These are phyloP conservation scores for Scaeva pyrastri DNA, from an alignment of 2,888 invertebrate species.

Conservation along the genomic window DNA sequence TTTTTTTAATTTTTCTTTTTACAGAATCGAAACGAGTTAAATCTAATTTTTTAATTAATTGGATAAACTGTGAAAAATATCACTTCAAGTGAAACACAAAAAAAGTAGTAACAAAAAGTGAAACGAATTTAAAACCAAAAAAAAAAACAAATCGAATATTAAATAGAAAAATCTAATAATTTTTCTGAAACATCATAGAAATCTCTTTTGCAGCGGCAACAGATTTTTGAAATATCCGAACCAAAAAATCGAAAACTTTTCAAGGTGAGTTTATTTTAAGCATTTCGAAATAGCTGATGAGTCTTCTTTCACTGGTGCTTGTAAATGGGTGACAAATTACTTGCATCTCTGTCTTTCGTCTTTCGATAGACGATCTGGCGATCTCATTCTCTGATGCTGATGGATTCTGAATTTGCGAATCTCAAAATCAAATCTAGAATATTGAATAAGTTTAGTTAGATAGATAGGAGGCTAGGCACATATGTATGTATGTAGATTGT, in stretches of 20 bases:
- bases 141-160: constrained; percentile 67
- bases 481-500: too few relatives aligned
- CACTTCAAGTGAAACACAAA: constrained; percentile 20
- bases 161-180: constrained; percentile 37
- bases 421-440: constrained; percentile 42
- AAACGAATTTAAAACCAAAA: constrained; percentile 49
- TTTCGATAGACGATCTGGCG: constrained; percentile 21
- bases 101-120: constrained; percentile 48
- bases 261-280: constrained; percentile 85
- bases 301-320: constrained; percentile 76
- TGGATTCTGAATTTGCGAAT: constrained; percentile 52
- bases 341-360: constrained; percentile 60
- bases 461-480: too few relatives aligned
- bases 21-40: constrained; percentile 75
- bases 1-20: constrained; percentile 41
- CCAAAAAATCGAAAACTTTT: constrained; percentile 82
- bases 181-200: constrained; percentile 62
- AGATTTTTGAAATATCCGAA: constrained; percentile 61
- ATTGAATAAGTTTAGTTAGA: constrained; percentile 17
- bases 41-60: constrained; percentile 54
- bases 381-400: not conserved
- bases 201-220: constrained; percentile 65
- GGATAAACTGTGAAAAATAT: constrained; percentile 57
- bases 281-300: constrained; percentile 81
- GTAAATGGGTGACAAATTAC: constrained; percentile 78